Evolutionary conservation across 2,113 vertebrate genomes (phyloP), one percentile per base, ranked within the genome.

Genomic region (Pogonocichla stellata): DNA sequence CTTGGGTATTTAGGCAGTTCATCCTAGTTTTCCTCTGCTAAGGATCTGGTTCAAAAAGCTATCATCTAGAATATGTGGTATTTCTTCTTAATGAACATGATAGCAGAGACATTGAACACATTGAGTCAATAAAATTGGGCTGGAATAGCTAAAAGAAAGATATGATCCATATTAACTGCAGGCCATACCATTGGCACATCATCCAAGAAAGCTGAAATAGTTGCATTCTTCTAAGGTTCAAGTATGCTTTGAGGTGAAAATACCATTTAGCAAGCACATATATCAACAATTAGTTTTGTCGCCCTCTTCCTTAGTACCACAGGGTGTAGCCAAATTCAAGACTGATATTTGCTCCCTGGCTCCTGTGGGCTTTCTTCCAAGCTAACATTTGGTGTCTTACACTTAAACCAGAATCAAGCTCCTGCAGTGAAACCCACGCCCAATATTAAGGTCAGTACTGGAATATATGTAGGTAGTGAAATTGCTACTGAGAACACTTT

Each of bases 171-270:
- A 80, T 93, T 78, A 92, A 78, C 65, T 71, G 81, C 60, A 92
- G 93, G 85, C 90, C n/a, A 7, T 74, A 93, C 43, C 53, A 64
- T 19, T 96, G 96, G 92, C 94, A 93, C 53, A 61, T 66, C 94
- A 93, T 90, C 88, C 93, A 95, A 95, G 94, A 91, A 88, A 91
- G 77, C 53, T 92, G 84, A 86, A 96, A 91, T 80, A 70, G 79
- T 48, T 87, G 84, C 92, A 88, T 86, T 90, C 81, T 97, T 90
- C 67, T 67, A 51, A 85, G 71, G 81, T 73, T 85, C 93, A 94
- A 95, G 88, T 90, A 94, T 82, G 90, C 82, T 94, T 97, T 97
- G 94, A 96, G 91, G 91, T 88, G 47, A 91, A 97, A 96, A 96
- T 78, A 93, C 73, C 88, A 48, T 84, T 93, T 92, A 94, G 64